Base-by-base conservation (phyloP, 2,113 vertebrate genomes). In the Bos indicus region DNA sequence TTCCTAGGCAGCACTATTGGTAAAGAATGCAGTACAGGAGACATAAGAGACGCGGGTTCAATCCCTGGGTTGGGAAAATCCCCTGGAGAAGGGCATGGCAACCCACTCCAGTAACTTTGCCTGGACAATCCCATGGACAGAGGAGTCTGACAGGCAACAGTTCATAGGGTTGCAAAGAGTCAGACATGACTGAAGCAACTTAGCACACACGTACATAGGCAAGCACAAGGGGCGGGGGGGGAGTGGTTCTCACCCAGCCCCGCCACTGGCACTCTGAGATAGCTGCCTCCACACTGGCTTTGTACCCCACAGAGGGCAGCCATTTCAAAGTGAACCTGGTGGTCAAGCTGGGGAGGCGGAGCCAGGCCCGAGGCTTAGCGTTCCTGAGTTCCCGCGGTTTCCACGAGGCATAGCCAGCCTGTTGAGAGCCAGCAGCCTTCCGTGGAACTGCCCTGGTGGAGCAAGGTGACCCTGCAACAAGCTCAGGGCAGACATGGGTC, bases 41-140 rank as follows among this genome's bases (percentile, higher is more conserved):
- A 40, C n/a, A 40, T 40, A 67, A 67, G 36, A 40, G 67, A 40
- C 0, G 0, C 3, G 1, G n/a, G n/a, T 71, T 40, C 19, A 11
- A 23, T 40, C 67, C n/a, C 19, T 40, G n/a, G 67, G 67, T 40
- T 0, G 1, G 67, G 67, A 71, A 36, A 36, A 40, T 36, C 19
- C 67, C 67, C 19, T 71, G 67, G n/a, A 71, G 67, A 5, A 40
- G 67, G 67, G 19, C 67, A 23, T 23, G 67, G 67, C 67, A 71
- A 71, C 67, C n/a, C 19, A 71, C 67, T 71, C n/a, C 67, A 71
- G 67, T 23, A 71, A 23, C 67, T 2, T 23, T 71, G 67, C 67
- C 67, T 71, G 67, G n/a, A 71, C n/a, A 71, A 71, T 71, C 19
- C 19, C 67, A 23, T 71, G 36, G n/a, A 23, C n/a, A 40, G 67